Evolutionary conservation across 2,888 invertebrate genomes (phyloP), one percentile per base, ranked within the genome.

Genomic region (Stenolophus ochropezus): DNA sequence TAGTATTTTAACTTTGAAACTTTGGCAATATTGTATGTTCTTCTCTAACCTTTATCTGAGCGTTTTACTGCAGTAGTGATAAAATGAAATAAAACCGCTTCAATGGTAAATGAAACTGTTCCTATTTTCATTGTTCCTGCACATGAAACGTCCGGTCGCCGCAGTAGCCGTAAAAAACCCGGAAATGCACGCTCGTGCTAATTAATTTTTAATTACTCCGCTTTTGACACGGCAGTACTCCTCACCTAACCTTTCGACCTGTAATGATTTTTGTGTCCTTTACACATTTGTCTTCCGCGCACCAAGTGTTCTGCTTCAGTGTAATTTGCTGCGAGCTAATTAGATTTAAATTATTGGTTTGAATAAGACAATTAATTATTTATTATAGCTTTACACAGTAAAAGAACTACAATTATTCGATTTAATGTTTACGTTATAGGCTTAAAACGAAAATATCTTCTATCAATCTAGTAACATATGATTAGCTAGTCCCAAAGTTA

Each of bases 141-240:
- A 4, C 61, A 61, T 61, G 61, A 61, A 61, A 61, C 61, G 25
- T 61, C 25, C 25, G 21, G 61, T n/a, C 21, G 8, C 58, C 4
- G 20, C 23, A 61, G 23, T 23, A 61, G 23, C n/a, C 61, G 61
- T 61, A 61, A 61, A 56, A 61, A 61, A 61, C 58, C 61, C 25
- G 23, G 61, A 61, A 61, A 61, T 61, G 23, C 61, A 61, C 23
- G 56, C 56, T 56, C 61, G 0, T 23, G 61, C n/a, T 61, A 61
- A 61, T 61, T 61, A 61, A 61, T 61, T 61, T 61, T 61, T 61
- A 61, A 61, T 61, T 61, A 61, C 61, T 61, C 4, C 14, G 61
- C 61, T 61, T n/a, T 61, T 61, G 61, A 61, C 61, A 61, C 61
- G 61, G n/a, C 25, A 61, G 23, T 61, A 61, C n/a, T 61, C 23